phyloP scores from a whole-genome alignment of 2,888 invertebrate genomes.

The Harpalus rufipes region DNA sequence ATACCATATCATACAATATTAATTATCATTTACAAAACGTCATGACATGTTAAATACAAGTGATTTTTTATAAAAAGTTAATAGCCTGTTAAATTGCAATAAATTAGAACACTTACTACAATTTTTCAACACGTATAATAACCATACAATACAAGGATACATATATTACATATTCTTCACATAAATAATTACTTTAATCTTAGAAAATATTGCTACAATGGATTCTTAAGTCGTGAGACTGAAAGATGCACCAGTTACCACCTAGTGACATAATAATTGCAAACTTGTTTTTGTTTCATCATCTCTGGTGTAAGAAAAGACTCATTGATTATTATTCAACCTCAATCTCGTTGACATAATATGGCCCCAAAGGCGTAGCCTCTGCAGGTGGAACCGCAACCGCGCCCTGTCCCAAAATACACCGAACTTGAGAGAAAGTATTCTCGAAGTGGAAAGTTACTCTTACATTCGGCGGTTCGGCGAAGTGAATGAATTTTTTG shows the following conservation, averaged over 20 bases:
- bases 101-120: neutral
- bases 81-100: neutral
- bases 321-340: conserved; percentile 36
- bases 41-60: neutral
- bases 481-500: conserved; percentile 40
- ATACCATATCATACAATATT: neutral
- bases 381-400: conserved; percentile 30
- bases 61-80: neutral
- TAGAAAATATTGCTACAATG: neutral
- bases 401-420: conserved; percentile 39
- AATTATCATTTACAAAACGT: neutral
- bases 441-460: conserved; percentile 53
- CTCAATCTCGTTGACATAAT: conserved; percentile 30
- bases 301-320: conserved; percentile 13
- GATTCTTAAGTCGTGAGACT: conserved; percentile 20
- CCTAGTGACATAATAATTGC: conserved; percentile 35
- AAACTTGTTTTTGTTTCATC: conserved; percentile 31
- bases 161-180: conserved; percentile 29
- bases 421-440: conserved; percentile 55
- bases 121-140: conserved; percentile 4
- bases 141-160: conserved; percentile 10
- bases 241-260: conserved; percentile 27
- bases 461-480: conserved; percentile 18
- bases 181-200: conserved; percentile 12
- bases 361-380: conserved; percentile 28